Evolutionary conservation across 2,113 vertebrate genomes (phyloP).

Genomic region (Silurus asotus): DNA sequence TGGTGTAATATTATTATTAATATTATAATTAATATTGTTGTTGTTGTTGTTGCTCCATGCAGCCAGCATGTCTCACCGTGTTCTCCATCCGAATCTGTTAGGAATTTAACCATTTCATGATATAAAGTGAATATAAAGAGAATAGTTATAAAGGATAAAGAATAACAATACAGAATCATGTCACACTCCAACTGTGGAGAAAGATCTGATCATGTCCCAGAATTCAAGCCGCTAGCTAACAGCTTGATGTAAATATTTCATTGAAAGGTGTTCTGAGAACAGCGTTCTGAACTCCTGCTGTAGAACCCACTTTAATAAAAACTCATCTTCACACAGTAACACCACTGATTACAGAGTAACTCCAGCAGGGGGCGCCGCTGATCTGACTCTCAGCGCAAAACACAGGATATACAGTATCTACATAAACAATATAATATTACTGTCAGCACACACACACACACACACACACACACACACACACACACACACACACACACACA

Average conservation of each 20-base stretch:
- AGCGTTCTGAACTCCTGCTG: not conserved
- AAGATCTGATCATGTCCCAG: not conserved
- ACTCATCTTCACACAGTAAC: not conserved
- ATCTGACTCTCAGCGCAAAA: not conserved
- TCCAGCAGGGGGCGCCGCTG: not conserved
- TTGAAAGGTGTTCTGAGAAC: not conserved
- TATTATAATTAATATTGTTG: conserved; percentile 5
- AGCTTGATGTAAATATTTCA: not conserved
- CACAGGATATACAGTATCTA: not conserved
- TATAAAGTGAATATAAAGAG: not conserved
- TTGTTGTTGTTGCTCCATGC: conserved; percentile 18
- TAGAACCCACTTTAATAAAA: not conserved
- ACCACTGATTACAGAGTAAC: not conserved
- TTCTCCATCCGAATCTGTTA: conserved; percentile 21
- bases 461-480: not conserved
- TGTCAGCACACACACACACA: not conserved
- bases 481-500: conserved; percentile 10
- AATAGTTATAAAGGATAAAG: not conserved
- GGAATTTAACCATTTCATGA: conserved; percentile 12
- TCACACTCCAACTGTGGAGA: not conserved
- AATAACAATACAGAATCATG: not conserved
- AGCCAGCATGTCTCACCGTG: conserved; percentile 24
- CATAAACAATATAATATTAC: not conserved
- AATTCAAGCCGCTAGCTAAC: not conserved
- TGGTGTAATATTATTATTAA: not conserved